Evolutionary conservation across 2,888 invertebrate genomes (phyloP).

Genomic region (Tenthredo mesomela): DNA sequence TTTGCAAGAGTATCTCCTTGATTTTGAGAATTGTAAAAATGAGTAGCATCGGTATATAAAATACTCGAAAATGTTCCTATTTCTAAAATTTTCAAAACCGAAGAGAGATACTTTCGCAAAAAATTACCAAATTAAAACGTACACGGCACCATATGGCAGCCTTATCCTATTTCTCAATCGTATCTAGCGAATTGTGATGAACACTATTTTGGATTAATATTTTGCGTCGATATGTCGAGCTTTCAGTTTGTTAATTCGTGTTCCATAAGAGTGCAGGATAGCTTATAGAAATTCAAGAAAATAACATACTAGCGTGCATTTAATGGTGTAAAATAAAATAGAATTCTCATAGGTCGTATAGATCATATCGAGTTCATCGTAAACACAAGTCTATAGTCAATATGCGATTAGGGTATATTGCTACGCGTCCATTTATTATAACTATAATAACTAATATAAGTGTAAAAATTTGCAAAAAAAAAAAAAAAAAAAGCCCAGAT

Average conservation of each 20-base stretch:
- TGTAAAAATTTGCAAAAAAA: not conserved
- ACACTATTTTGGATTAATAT: not conserved
- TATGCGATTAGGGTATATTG: not conserved
- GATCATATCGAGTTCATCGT: not conserved
- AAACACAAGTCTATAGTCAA: not conserved
- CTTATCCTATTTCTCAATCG: not conserved
- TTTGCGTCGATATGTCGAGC: not conserved
- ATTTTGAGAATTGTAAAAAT: too few species aligned
- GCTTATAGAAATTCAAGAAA: not conserved
- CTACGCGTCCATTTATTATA: not conserved
- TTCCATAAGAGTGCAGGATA: not conserved
- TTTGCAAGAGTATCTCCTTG: too few species aligned
- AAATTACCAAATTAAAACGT: too few species aligned
- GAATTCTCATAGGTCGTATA: not conserved
- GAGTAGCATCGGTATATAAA: too few species aligned
- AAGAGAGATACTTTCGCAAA: too few species aligned
- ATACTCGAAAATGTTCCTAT: too few species aligned
- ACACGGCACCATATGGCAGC: too few species aligned
- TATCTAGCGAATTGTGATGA: too few species aligned
- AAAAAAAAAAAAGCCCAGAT: too few species aligned
- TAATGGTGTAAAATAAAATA: not conserved
- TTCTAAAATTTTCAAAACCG: too few species aligned
- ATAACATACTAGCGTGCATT: conserved; percentile 16
- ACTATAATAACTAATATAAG: not conserved
- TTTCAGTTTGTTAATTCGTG: not conserved